Evolutionary conservation across 2,797 vertebrate species (phyloP).

Genomic region (Hyperoplus immaculatus): DNA sequence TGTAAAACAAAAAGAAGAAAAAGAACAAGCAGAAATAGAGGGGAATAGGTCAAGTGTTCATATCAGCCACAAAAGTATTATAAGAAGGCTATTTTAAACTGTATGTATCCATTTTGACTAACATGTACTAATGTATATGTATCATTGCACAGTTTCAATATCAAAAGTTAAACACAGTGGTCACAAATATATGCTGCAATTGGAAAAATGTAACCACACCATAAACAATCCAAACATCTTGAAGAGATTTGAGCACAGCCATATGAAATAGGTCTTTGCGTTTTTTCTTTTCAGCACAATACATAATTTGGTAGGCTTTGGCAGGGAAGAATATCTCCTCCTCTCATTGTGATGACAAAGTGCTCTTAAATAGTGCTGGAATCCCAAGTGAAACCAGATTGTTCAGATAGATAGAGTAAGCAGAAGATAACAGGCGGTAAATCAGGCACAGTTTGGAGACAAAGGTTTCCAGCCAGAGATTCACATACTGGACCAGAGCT

Average conservation of each 20-base stretch:
- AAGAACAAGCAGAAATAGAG: neutral
- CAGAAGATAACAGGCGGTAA: slow-evolving; percentile 68
- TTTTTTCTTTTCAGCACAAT: slow-evolving; percentile 67
- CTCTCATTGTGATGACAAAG: slow-evolving; percentile 78
- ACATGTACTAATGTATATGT: neutral
- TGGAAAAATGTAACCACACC: slow-evolving; percentile 41
- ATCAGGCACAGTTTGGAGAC: slow-evolving; percentile 61
- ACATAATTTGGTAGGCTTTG: slow-evolving; percentile 66
- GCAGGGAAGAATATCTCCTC: slow-evolving; percentile 64
- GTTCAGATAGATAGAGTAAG: slow-evolving; percentile 66
- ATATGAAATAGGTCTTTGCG: slow-evolving; percentile 61
- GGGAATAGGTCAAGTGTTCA: neutral
- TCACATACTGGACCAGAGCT: slow-evolving; percentile 51
- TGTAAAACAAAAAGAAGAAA: neutral
- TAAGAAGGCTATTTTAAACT: neutral
- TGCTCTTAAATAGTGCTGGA: slow-evolving; percentile 72
- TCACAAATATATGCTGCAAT: slow-evolving; percentile 40
- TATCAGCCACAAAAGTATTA: neutral
- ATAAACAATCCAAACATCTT: slow-evolving; percentile 74
- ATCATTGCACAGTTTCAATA: neutral
- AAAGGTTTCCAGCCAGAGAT: slow-evolving; percentile 56
- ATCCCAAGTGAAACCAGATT: slow-evolving; percentile 81
- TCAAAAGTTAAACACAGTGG: slow-evolving; percentile 13
- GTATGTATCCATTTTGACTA: neutral
- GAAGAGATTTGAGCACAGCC: slow-evolving; percentile 70